Percentiles rank a stretch among this genome's conserved stretches.
These are phyloP conservation scores for Sebastes hopkinsi DNA, from an alignment of 2,797 vertebrate genomes.

Conservation along the genomic window DNA sequence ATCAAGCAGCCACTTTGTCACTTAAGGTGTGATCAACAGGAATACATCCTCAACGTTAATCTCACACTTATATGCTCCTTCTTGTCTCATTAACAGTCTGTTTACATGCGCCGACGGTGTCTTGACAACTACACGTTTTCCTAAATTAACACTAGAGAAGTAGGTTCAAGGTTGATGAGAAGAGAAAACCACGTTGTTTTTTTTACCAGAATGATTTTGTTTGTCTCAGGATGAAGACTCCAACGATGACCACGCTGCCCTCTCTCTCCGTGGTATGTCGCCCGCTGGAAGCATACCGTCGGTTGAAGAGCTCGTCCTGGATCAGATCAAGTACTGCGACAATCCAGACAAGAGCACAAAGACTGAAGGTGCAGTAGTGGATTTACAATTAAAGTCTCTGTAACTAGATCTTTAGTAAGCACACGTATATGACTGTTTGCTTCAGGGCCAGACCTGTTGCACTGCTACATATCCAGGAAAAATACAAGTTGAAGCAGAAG, in stretches of 20 bases:
- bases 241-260: background rate
- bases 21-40: background rate
- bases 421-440: background rate
- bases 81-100: background rate
- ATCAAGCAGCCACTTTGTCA: constrained; percentile 20
- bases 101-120: background rate
- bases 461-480: background rate
- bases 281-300: constrained; percentile 1
- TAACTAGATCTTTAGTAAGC: background rate
- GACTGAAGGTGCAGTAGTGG: constrained; percentile 57
- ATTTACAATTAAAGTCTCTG: background rate
- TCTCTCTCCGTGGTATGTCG: constrained; percentile 20
- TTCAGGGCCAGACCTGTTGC: background rate
- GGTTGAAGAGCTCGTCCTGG: constrained; percentile 28
- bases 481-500: background rate
- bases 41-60: constrained; percentile 11
- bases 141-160: background rate
- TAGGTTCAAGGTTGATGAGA: background rate
- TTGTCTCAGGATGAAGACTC: constrained; percentile 46
- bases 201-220: background rate
- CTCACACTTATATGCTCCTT: background rate
- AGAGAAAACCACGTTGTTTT: accelerated
- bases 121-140: background rate
- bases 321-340: constrained; percentile 10
- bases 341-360: constrained; percentile 1